Conservation (phyloP, 2,113 vertebrate species). For the Arvicanthis niloticus region DNA sequence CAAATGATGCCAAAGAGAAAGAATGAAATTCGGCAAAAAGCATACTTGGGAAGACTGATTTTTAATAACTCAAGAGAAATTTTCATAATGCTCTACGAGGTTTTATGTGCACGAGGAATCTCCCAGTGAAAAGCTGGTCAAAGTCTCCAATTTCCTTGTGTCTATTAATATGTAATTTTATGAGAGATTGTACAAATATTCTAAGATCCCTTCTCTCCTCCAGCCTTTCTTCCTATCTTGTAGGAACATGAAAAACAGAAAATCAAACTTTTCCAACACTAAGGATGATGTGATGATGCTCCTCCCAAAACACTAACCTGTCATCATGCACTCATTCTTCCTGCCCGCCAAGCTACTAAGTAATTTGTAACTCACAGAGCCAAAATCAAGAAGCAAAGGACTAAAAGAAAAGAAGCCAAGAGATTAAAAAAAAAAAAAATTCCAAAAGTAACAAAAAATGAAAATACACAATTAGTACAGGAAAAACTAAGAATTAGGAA, state of each 20-base stretch:
- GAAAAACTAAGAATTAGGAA: background rate
- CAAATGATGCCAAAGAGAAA: background rate
- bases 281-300: background rate
- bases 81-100: accelerated
- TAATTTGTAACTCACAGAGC: background rate
- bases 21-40: background rate
- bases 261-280: background rate
- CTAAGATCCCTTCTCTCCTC: background rate
- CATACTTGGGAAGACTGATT: background rate
- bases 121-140: background rate
- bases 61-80: background rate
- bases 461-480: background rate
- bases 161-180: accelerated
- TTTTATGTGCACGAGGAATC: background rate
- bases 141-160: too few relatives aligned
- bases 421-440: too few relatives aligned
- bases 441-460: background rate
- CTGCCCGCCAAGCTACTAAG: background rate
- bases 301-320: background rate
- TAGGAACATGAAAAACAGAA: background rate
- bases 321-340: background rate
- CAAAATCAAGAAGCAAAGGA: background rate
- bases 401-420: background rate
- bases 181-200: background rate
- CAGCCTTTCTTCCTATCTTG: background rate